A percentile compares a stretch with the other conserved stretches of the same genome.
These are phyloP conservation scores for Himalopsyche kuldschensis DNA, from an alignment of 2,888 invertebrate genomes.

Conservation along the genomic window DNA sequence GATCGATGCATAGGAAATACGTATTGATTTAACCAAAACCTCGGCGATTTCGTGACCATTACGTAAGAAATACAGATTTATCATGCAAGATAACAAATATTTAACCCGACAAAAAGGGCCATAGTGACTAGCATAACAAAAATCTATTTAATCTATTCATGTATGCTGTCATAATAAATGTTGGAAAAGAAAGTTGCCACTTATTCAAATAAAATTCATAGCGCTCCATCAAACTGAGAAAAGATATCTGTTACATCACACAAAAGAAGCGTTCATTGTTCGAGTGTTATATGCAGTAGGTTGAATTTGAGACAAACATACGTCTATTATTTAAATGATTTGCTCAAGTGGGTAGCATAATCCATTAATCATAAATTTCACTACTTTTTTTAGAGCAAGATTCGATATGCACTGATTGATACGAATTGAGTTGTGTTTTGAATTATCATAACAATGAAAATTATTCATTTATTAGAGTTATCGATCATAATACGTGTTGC, in stretches of 20 bases:
- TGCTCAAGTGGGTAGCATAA: too few relatives aligned
- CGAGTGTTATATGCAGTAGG: not conserved
- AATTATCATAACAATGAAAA: too few relatives aligned
- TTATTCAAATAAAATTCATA: not conserved
- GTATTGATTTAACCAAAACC: not conserved
- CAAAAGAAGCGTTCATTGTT: not conserved
- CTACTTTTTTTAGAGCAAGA: too few relatives aligned
- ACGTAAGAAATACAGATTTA: not conserved
- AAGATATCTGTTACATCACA: not conserved
- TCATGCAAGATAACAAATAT: not conserved
- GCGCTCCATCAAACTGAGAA: not conserved
- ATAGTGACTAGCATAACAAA: not conserved
- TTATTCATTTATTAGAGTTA: too few relatives aligned
- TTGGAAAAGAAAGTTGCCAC: not conserved
- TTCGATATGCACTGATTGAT: too few relatives aligned
- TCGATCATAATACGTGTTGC: too few relatives aligned
- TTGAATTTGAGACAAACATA: too few relatives aligned
- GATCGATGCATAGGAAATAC: too few relatives aligned
- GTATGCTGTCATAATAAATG: not conserved
- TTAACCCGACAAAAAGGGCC: not conserved
- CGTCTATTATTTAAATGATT: too few relatives aligned
- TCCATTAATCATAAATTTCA: too few relatives aligned
- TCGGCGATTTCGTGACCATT: not conserved
- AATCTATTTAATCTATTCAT: not conserved
- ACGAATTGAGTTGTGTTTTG: too few relatives aligned